Percentiles rank a stretch among this genome's conserved stretches.
These are phyloP conservation scores for Scaptomyza parva DNA, from an alignment of 2,888 invertebrate species.

Conservation along the genomic window DNA sequence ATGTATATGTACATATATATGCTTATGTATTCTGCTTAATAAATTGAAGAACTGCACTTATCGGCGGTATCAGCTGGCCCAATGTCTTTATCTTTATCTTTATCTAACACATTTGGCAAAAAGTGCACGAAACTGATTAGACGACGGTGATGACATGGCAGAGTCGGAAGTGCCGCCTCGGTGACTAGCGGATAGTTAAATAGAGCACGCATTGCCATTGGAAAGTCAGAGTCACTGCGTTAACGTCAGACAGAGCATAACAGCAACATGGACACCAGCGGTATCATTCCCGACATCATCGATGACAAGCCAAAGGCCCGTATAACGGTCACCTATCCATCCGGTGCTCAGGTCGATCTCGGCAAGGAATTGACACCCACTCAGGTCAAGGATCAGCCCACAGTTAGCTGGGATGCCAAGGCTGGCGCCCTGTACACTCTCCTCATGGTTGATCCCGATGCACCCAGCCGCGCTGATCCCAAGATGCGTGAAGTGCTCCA, in stretches of 20 bases:
- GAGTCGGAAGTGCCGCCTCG: not conserved
- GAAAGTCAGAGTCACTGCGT: slow-evolving; percentile 54
- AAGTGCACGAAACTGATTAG: slow-evolving; percentile 64
- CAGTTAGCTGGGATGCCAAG: slow-evolving; percentile 79
- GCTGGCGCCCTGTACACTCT: slow-evolving; percentile 80
- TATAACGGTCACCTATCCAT: slow-evolving; percentile 72
- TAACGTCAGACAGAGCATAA: slow-evolving; percentile 53
- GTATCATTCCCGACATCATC: slow-evolving; percentile 81
- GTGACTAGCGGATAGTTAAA: slow-evolving; percentile 48
- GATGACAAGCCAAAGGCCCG: slow-evolving; percentile 72
- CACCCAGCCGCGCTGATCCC: slow-evolving; percentile 92
- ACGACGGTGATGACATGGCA: slow-evolving; percentile 11
- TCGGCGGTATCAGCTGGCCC: slow-evolving; percentile 35
- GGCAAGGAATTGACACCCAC: slow-evolving; percentile 92
- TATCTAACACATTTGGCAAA: slow-evolving; percentile 46
- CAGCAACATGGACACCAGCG: slow-evolving; percentile 74
- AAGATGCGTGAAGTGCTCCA: slow-evolving; percentile 95
- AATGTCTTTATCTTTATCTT: slow-evolving; percentile 35
- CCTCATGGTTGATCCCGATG: slow-evolving; percentile 91
- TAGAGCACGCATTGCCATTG: slow-evolving; percentile 35
- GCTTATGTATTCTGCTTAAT: slow-evolving; percentile 22
- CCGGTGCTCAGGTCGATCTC: slow-evolving; percentile 85
- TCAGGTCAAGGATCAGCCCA: slow-evolving; percentile 85
- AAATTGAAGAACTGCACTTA: slow-evolving; percentile 50
- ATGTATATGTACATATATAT: not conserved